Base-by-base conservation (phyloP, 2,888 invertebrate species). In the Poecilus cupreus region DNA sequence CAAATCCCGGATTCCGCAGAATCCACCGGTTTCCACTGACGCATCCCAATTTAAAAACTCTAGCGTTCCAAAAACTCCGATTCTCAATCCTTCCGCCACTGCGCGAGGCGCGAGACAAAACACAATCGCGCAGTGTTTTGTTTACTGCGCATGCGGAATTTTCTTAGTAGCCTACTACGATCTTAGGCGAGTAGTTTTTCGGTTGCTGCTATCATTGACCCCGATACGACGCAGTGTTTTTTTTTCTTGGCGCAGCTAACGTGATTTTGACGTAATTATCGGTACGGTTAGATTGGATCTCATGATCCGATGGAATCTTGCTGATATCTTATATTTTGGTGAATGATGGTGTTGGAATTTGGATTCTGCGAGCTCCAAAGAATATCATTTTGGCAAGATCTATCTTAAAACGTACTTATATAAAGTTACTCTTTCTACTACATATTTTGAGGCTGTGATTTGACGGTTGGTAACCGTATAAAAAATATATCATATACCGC, bases 241-340 rank as follows among this genome's bases (percentile, higher is more conserved):
- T 76, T 77, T 60, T 77, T 77, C 46, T 60, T 39, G 8, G 16
- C 74, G 26, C 24, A 51, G 64, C 18, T 77, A 76, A 76, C 76
- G 46, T 76, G 54, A 76, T 76, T 76, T 76, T 77, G 77, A 60
- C 39, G 77, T 77, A 77, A 77, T 77, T 77, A 60, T 77, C 26
- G 51, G 60, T 77, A 77, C 77, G 77, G 77, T 77, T 77, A 77
- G 77, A 46, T 77, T 54, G 76, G 22, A 22, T 60, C 43, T 43
- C 10, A 8, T 46, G 18, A 11, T 54, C 39, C 3, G 68, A 43
- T 76, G 3, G 74, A 20, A 24, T 60, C n/a, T 22, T 24, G 22
- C 10, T 49, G 74, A 75, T 46, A 51, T 51, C 32, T 11, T 5
- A 11, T 60, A 5, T 60, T 60, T 60, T 60, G 24, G 57, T 16